Evolutionary conservation across 2,113 vertebrate species (phyloP).

Genomic region (Ifrita kowaldi): DNA sequence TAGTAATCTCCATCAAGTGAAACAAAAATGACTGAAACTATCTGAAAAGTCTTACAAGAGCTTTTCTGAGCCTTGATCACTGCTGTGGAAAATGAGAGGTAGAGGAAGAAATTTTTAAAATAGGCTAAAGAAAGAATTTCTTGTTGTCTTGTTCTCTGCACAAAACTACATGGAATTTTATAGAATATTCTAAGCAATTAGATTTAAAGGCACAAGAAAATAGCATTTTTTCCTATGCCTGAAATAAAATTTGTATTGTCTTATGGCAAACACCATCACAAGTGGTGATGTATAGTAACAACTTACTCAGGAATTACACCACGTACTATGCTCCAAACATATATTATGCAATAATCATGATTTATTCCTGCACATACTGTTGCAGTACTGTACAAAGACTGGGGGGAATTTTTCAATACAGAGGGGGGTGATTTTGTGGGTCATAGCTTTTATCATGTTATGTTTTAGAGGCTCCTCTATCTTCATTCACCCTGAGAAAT

Average conservation of each 20-base stretch:
- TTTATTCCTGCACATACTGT: not conserved
- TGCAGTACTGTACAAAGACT: not conserved
- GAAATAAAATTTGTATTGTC: not conserved
- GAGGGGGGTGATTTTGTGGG: fast-evolving
- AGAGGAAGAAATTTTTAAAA: not conserved
- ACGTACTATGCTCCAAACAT: not conserved
- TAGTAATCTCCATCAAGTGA: slow-evolving; percentile 30
- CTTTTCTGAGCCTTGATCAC: not conserved
- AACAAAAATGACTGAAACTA: slow-evolving; percentile 29
- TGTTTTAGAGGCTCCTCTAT: not conserved
- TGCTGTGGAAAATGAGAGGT: not conserved
- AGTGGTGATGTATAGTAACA: not conserved
- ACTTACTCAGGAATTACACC: not conserved
- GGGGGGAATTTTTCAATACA: not conserved
- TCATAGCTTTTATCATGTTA: not conserved
- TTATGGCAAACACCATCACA: not conserved
- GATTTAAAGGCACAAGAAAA: not conserved
- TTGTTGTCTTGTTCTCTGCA: not conserved
- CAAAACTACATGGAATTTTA: not conserved
- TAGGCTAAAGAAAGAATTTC: not conserved
- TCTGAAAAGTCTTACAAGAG: not conserved
- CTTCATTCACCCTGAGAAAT: not conserved
- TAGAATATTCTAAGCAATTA: not conserved
- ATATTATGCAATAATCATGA: not conserved
- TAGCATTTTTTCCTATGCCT: not conserved